Evolutionary conservation across 2,888 invertebrate genomes (phyloP).

Genomic region (Cosmia pyralina): DNA sequence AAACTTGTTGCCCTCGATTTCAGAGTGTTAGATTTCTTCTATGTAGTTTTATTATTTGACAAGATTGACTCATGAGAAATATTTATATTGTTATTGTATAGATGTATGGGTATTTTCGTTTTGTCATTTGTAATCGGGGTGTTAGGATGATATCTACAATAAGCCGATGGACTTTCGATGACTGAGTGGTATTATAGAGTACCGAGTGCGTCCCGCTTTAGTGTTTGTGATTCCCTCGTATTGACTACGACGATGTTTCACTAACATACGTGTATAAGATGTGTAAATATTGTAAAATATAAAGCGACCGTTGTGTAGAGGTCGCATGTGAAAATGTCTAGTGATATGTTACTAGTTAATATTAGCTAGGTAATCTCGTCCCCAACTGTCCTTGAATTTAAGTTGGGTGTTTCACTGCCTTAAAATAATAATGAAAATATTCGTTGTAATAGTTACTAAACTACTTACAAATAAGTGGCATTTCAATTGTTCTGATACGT

Average conservation of each 20-base stretch:
- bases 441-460: slow-evolving; percentile 87
- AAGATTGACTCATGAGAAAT: slow-evolving; percentile 82
- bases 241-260: slow-evolving; percentile 75
- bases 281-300: slow-evolving; percentile 90
- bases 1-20: slow-evolving; percentile 83
- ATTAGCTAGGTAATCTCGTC: slow-evolving; percentile 90
- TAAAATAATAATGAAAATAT: slow-evolving; percentile 86
- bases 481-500: slow-evolving; percentile 79
- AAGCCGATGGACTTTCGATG: slow-evolving; percentile 90
- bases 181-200: slow-evolving; percentile 82
- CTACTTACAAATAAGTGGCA: slow-evolving; percentile 86
- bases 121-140: slow-evolving; percentile 85
- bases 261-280: slow-evolving; percentile 85
- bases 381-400: slow-evolving; percentile 89
- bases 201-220: slow-evolving; percentile 84
- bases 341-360: slow-evolving; percentile 88
- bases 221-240: slow-evolving; percentile 79
- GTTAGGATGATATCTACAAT: slow-evolving; percentile 82
- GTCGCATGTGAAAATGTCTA: slow-evolving; percentile 89
- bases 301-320: slow-evolving; percentile 86
- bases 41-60: slow-evolving; percentile 86
- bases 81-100: slow-evolving; percentile 89
- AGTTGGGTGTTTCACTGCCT: slow-evolving; percentile 91
- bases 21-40: slow-evolving; percentile 86
- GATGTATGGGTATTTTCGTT: slow-evolving; percentile 84